Conservation (phyloP, 2,888 invertebrate species). For the Netelia fuscicornis region DNA sequence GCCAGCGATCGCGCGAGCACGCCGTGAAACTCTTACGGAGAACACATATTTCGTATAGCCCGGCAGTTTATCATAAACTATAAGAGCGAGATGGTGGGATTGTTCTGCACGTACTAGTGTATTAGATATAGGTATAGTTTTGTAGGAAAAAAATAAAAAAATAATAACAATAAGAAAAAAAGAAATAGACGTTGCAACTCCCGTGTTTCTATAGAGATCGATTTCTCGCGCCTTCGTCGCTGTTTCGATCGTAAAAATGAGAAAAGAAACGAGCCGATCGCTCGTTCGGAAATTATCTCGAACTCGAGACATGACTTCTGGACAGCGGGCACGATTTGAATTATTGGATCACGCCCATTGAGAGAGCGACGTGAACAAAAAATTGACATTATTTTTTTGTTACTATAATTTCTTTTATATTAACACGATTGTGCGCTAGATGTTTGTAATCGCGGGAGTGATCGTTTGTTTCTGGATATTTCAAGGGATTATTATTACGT, state of each 20-base stretch:
- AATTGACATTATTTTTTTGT: slow-evolving; percentile 8
- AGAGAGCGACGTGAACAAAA: slow-evolving; percentile 46
- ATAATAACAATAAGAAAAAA: neutral
- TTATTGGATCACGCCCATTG: slow-evolving; percentile 63
- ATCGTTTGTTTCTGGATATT: slow-evolving; percentile 25
- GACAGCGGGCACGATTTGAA: slow-evolving; percentile 48
- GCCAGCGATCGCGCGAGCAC: slow-evolving; percentile 25
- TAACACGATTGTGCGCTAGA: slow-evolving; percentile 47
- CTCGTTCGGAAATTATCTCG: slow-evolving; percentile 50
- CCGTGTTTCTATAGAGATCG: slow-evolving; percentile 51
- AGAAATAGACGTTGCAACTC: slow-evolving; percentile 46
- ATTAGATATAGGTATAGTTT: neutral
- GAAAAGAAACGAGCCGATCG: slow-evolving; percentile 25
- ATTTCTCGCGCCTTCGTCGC: slow-evolving; percentile 49
- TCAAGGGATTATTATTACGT: slow-evolving; percentile 31
- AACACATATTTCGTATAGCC: slow-evolving; percentile 51
- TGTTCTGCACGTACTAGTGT: slow-evolving; percentile 6
- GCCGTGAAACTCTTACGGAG: slow-evolving; percentile 55
- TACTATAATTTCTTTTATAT: slow-evolving; percentile 3
- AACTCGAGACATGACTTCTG: slow-evolving; percentile 23
- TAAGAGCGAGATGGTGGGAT: slow-evolving; percentile 31
- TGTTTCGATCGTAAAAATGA: slow-evolving; percentile 3
- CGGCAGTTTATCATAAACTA: slow-evolving; percentile 62
- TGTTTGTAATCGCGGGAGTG: slow-evolving; percentile 7
- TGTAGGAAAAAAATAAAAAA: neutral